Percentiles rank a stretch among this genome's conserved stretches.
Conservation (phyloP, 2,888 invertebrate genomes). For the Polia nebulosa region DNA sequence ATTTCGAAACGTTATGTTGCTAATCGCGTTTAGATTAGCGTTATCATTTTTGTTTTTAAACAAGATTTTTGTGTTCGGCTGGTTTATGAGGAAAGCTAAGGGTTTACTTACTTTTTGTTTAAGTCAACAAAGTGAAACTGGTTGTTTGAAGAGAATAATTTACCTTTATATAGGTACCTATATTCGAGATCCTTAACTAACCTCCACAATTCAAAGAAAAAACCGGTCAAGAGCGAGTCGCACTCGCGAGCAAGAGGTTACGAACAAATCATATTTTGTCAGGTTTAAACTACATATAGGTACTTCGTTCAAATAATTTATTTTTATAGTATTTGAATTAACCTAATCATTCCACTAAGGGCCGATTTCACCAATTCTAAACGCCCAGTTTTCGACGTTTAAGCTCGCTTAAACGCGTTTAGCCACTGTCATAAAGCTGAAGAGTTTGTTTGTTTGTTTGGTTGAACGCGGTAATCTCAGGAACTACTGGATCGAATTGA, state of each 20-base stretch:
- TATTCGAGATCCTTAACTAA: neutral
- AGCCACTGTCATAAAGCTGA: too few species aligned
- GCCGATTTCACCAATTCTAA: too few species aligned
- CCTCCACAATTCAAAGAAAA: neutral
- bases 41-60: conserved; percentile 11
- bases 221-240: too few species aligned
- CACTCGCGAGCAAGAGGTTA: too few species aligned
- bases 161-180: neutral
- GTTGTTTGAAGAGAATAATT: neutral
- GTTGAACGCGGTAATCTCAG: too few species aligned
- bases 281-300: too few species aligned
- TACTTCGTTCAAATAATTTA: too few species aligned
- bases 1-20: conserved; percentile 25
- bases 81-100: conserved; percentile 16
- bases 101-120: neutral
- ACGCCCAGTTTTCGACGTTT: too few species aligned
- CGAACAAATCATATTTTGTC: too few species aligned
- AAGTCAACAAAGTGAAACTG: neutral
- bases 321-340: neutral
- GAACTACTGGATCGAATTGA: too few species aligned
- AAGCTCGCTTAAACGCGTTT: too few species aligned
- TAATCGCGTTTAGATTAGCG: conserved; percentile 20
- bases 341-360: neutral
- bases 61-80: neutral
- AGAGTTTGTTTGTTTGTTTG: too few species aligned